Conservation (phyloP, 2,113 vertebrate genomes). For the Vanacampus margaritifer region DNA sequence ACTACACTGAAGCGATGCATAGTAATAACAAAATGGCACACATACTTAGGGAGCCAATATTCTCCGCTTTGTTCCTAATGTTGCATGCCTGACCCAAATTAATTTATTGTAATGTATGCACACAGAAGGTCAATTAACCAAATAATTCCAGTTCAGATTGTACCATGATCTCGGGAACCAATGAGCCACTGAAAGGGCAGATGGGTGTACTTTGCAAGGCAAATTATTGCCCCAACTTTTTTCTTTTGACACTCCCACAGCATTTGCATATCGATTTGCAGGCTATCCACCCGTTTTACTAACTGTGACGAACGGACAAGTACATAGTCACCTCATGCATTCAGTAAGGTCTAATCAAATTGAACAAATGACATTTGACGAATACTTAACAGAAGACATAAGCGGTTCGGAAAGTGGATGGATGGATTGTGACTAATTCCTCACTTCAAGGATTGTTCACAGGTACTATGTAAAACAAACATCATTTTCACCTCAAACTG, state of each 20-base stretch:
- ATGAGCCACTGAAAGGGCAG: conserved; percentile 77
- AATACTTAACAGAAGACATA: not conserved
- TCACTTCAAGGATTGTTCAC: not conserved
- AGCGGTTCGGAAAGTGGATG: no score
- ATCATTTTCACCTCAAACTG: not conserved
- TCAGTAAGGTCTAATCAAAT: not conserved
- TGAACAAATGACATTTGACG: not conserved
- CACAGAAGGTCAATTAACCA: conserved; percentile 82
- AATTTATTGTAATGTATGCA: conserved; percentile 83
- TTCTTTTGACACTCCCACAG: conserved; percentile 44
- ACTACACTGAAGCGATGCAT: conserved; percentile 63
- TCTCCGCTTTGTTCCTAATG: conserved; percentile 71
- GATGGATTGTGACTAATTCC: not conserved
- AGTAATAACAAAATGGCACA: conserved; percentile 58
- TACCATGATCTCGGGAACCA: conserved; percentile 70
- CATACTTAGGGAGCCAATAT: conserved; percentile 68
- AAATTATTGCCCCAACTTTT: conserved; percentile 51
- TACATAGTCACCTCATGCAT: conserved; percentile 4
- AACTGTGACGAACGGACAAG: conserved; percentile 41
- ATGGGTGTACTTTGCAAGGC: conserved; percentile 72
- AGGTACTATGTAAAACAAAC: not conserved
- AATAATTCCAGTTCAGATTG: conserved; percentile 76
- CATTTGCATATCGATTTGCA: conserved; percentile 45
- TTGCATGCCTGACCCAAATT: conserved; percentile 75
- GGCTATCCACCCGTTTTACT: conserved; percentile 31